Base-by-base conservation (phyloP, 2,113 vertebrate genomes). In the Lepus americanus region DNA sequence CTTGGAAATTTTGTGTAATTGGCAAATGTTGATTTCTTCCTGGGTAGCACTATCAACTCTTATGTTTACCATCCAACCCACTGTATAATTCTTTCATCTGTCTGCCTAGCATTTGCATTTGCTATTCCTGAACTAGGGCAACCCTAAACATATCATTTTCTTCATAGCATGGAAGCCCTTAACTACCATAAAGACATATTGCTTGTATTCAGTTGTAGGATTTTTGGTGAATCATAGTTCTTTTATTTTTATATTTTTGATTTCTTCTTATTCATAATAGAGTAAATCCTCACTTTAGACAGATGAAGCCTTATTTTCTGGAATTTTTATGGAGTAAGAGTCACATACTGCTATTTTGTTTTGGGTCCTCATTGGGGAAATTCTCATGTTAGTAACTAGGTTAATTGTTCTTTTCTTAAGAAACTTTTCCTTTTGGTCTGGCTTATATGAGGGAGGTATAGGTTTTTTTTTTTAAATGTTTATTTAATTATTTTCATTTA, bases 171-270 rank as follows among this genome's bases (percentile, higher is more conserved):
- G 11, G 67, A 83, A 73, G 2, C 0, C 23, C 66, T 79, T 36
- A 69, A 86, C 9, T 49, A 87, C 83, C 10, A 64, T 27, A 69
- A 59, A 25, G 89, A n/a, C 53, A 78, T 31, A 55, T 70, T 55
- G 1, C n/a, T 19, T 83, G 29, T 49, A 55, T 10, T 76, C 63
- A 9, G 64, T 53, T 67, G 9, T 36, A 55, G 63, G 78, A 79
- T 67, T 91, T 51, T 90, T 79, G 67, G 70, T 49, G 72, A 44
- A 82, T 63, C 77, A 72, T 23, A 27, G 17, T 44, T 80, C 59
- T 78, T 67, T 87, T 91, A 66, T 83, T 88, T 83, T 87, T 90
- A 64, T 64, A 31, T 78, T 20, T 86, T 92, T 87, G 87, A 27
- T 10, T 95, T 83, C 84, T 53, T 39, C 25, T 78, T 27, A 76